Evolutionary conservation across 2,888 invertebrate species (phyloP).

Genomic region (Marronus borbonicus): DNA sequence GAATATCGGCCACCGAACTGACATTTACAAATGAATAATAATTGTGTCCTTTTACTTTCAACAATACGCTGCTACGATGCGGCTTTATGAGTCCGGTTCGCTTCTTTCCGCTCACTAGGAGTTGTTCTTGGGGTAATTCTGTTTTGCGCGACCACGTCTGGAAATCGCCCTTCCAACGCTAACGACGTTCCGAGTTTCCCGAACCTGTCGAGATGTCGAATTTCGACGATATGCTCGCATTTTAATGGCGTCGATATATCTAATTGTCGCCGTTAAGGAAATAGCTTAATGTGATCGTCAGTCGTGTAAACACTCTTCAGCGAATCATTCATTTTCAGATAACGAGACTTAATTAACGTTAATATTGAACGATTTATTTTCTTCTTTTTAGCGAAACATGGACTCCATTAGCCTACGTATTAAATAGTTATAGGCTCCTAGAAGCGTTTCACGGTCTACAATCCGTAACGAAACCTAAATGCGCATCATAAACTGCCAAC

Average conservation of each 20-base stretch:
- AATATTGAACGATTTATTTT: constrained; percentile 23
- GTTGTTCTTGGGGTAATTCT: constrained; percentile 16
- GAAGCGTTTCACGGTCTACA: too few relatives aligned
- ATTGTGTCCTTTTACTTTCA: constrained; percentile 71
- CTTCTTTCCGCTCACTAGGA: constrained; percentile 48
- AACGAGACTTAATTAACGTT: constrained; percentile 27
- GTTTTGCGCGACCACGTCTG: constrained; percentile 1
- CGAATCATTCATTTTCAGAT: constrained; percentile 10
- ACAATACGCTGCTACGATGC: constrained; percentile 64
- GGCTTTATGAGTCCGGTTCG: constrained; percentile 63
- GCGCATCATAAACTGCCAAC: too few relatives aligned
- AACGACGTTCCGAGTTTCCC: not conserved
- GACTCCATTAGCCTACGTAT: not conserved
- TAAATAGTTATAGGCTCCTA: too few relatives aligned
- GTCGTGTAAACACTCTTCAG: constrained; percentile 6
- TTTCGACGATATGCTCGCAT: not conserved
- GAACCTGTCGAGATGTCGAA: not conserved
- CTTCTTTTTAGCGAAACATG: constrained; percentile 1
- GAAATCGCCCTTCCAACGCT: not conserved
- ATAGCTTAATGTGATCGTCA: not conserved
- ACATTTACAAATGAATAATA: constrained; percentile 72
- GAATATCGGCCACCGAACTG: constrained; percentile 70
- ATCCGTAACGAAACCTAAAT: too few relatives aligned
- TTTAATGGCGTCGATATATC: not conserved
- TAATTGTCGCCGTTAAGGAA: constrained; percentile 24